A percentile compares a stretch with the other conserved stretches of the same genome.
Evolutionary conservation across 35 echinoderm and acorn worm genomes (phyloP).

Genomic region (Hemicentrotus pulcherrimus): DNA sequence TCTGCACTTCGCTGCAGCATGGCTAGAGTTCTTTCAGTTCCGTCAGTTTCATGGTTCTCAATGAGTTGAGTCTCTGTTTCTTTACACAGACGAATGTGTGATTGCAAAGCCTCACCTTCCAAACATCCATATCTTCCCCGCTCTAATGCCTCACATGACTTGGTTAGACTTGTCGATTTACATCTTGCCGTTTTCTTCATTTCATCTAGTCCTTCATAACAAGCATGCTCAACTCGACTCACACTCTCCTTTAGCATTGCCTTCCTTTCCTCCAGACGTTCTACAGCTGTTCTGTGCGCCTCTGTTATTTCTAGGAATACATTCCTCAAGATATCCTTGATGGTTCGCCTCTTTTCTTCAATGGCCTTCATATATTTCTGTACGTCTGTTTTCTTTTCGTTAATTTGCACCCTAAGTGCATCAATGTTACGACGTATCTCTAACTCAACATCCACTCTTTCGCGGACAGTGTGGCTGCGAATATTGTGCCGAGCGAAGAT

Average conservation of each 20-base stretch:
- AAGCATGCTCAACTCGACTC: not conserved
- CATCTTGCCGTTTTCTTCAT: not conserved
- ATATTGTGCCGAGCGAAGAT: not conserved
- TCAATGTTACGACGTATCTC: not conserved
- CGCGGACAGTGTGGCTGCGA: not conserved
- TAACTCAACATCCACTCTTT: not conserved
- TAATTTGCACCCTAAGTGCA: not conserved
- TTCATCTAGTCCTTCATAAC: not conserved
- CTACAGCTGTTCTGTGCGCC: not conserved
- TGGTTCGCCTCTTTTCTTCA: not conserved
- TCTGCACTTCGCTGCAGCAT: not conserved
- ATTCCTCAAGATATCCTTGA: not conserved
- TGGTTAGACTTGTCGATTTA: not conserved
- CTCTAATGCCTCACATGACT: not conserved
- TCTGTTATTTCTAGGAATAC: not conserved
- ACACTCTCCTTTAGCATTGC: not conserved
- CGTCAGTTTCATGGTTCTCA: not conserved
- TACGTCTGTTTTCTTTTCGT: not conserved
- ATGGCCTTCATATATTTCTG: not conserved
- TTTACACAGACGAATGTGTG: not conserved
- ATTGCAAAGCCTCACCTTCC: not conserved
- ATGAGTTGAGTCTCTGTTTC: not conserved
- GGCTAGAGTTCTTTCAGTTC: not conserved
- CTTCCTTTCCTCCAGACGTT: not conserved
- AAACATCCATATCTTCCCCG: not conserved